phyloP scores from a whole-genome alignment of 2,113 vertebrate species.

The Reinhardtius hippoglossoides region DNA sequence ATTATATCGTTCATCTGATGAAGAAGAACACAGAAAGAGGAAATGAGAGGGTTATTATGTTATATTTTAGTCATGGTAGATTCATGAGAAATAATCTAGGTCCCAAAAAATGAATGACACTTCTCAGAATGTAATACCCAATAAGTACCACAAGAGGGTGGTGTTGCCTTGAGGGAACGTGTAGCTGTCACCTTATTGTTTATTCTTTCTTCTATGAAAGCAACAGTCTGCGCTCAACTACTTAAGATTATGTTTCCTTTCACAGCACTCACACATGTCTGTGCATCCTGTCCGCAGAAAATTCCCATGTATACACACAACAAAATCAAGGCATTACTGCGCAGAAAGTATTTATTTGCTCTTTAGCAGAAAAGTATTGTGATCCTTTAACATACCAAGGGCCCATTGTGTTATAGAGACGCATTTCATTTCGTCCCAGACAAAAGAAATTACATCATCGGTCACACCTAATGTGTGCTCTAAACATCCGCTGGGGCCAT shows the following conservation, averaged over 20 bases:
- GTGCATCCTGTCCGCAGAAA: slow-evolving; percentile 9
- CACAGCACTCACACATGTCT: slow-evolving; percentile 35
- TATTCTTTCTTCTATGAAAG: slow-evolving; percentile 14
- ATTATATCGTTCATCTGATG: slow-evolving; percentile 93
- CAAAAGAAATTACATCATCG: slow-evolving; percentile 80
- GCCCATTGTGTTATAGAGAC: slow-evolving; percentile 71
- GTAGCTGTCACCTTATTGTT: background rate
- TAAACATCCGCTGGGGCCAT: slow-evolving; percentile 79
- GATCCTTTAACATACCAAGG: slow-evolving; percentile 43
- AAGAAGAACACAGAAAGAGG: slow-evolving; percentile 32
- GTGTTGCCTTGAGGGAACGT: slow-evolving; percentile 3
- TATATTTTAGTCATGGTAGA: background rate
- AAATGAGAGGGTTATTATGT: background rate
- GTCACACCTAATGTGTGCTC: slow-evolving; percentile 80
- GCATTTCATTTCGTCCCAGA: slow-evolving; percentile 70
- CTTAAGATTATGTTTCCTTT: slow-evolving; percentile 34
- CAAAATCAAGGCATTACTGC: slow-evolving; percentile 41
- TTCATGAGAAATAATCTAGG: background rate
- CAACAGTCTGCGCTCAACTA: background rate
- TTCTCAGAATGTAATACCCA: background rate
- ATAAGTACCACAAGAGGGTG: slow-evolving; percentile 60
- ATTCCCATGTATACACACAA: slow-evolving; percentile 54
- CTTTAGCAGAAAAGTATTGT: slow-evolving; percentile 58
- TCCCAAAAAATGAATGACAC: background rate
- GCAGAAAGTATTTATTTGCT: slow-evolving; percentile 72